These are phyloP conservation scores for Caenorhabditis angaria DNA, from an alignment of 2,888 invertebrate species.

Conservation along the genomic window DNA sequence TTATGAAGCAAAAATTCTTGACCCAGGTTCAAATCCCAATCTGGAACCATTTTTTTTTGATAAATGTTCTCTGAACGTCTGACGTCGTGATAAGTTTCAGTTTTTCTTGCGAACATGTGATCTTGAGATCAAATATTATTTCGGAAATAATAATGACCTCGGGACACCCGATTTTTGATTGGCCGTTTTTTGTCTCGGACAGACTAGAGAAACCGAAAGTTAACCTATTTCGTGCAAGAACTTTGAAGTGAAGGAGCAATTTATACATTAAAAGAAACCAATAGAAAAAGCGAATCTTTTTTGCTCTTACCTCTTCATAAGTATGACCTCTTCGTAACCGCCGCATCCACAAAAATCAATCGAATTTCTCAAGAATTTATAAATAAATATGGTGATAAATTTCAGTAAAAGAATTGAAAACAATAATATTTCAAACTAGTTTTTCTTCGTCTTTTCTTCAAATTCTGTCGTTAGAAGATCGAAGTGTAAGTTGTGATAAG, in stretches of 20 bases:
- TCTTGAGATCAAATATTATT: too few relatives aligned
- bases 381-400: conserved; percentile 1
- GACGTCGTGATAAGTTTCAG: background rate
- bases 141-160: too few relatives aligned
- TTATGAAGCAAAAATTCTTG: too few relatives aligned
- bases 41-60: background rate
- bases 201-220: too few relatives aligned
- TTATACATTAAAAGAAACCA: too few relatives aligned
- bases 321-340: conserved; percentile 45
- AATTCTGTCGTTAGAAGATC: too few relatives aligned
- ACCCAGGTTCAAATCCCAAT: too few relatives aligned
- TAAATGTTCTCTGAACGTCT: background rate
- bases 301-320: conserved; percentile 31
- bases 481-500: background rate
- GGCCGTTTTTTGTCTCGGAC: too few relatives aligned
- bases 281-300: background rate
- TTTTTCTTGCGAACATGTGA: too few relatives aligned
- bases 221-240: too few relatives aligned
- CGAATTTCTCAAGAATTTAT: conserved; percentile 14
- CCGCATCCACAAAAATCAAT: conserved; percentile 11
- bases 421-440: background rate
- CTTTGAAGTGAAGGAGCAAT: too few relatives aligned
- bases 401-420: conserved; percentile 2
- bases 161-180: too few relatives aligned
- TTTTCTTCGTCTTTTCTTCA: background rate